Evolutionary conservation across 2,113 vertebrate species (phyloP), one percentile per base, ranked within the genome.

Genomic region (Strix aluco): DNA sequence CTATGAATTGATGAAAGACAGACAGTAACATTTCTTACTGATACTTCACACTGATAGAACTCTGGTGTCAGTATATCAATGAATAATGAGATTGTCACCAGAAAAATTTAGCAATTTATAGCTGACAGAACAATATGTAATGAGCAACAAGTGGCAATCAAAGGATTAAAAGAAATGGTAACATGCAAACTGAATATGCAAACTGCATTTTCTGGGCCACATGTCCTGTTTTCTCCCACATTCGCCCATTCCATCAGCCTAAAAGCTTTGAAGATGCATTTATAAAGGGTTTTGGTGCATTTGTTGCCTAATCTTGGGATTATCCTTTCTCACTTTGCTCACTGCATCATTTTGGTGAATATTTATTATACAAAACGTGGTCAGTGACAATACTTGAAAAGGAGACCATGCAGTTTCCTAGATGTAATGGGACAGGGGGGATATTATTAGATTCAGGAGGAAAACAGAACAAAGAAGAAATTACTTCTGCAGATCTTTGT

Each of bases 401-500:
- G 34, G 3, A 38, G 36, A 63, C 18, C 13, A 44, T 23, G 10
- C 26, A 57, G 22, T 36, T 61, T 18, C 61, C n/a, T 46, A 55
- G 38, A 55, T 15, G 13, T 36, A 20, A 32, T 1, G 2, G 30
- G 5, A 1, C 9, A 3, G 16, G 10, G 23, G 5, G 3, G n/a
- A 15, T 40, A 51, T 32, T 59, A 42, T 67, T 74, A 74, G 20
- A 32, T 52, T 66, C 34, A 75, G 25, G 11, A 86, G n/a, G 22
- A 87, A 92, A 86, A 57, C 14, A 69, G 30, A 49, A 71, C 13
- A 63, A 83, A 58, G 32, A 57, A 84, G 14, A 65, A 51, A 86
- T 52, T 66, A 38, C 22, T 38, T 46, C 34, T 66, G 13, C 36
- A 46, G 52, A 38, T 46, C n/a, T 70, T 63, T 21, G 22, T 57